Evolutionary conservation across 1,140 invertebrate genomes (phyloP).

Genomic region (Coptotermes formosanus): DNA sequence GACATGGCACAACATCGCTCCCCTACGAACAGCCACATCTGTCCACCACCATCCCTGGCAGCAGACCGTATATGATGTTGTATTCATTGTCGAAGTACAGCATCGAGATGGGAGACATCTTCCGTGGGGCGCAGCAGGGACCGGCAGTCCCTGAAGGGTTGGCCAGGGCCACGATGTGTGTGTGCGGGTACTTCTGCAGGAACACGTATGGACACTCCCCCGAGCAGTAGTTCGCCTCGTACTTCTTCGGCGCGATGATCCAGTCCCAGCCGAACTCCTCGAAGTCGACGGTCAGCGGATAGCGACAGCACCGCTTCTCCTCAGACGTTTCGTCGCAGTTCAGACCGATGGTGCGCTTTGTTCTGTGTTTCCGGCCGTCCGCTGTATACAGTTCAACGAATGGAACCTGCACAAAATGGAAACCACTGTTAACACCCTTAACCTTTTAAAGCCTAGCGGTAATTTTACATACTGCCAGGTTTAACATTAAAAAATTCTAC

Average conservation of each 20-base stretch:
- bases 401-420: constrained; percentile 62
- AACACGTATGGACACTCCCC: constrained; percentile 91
- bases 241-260: constrained; percentile 94
- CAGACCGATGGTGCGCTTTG: constrained; percentile 72
- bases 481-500: too few species aligned
- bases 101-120: constrained; percentile 87
- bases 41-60: constrained; percentile 92
- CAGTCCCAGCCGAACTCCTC: constrained; percentile 97
- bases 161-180: constrained; percentile 82
- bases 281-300: constrained; percentile 93
- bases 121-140: constrained; percentile 87
- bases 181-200: constrained; percentile 88
- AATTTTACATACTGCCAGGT: too few species aligned
- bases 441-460: too few species aligned
- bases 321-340: constrained; percentile 75
- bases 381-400: constrained; percentile 75
- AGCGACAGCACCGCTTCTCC: constrained; percentile 83
- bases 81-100: constrained; percentile 87
- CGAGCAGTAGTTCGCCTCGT: constrained; percentile 95
- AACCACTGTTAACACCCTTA: not conserved
- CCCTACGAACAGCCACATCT: constrained; percentile 84
- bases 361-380: constrained; percentile 59
- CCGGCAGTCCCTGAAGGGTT: constrained; percentile 69
- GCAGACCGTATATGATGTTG: constrained; percentile 83
- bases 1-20: not conserved